Conservation (phyloP, 35 echinoderm and acorn worm genomes). For the Strongylocentrotus purpuratus region DNA sequence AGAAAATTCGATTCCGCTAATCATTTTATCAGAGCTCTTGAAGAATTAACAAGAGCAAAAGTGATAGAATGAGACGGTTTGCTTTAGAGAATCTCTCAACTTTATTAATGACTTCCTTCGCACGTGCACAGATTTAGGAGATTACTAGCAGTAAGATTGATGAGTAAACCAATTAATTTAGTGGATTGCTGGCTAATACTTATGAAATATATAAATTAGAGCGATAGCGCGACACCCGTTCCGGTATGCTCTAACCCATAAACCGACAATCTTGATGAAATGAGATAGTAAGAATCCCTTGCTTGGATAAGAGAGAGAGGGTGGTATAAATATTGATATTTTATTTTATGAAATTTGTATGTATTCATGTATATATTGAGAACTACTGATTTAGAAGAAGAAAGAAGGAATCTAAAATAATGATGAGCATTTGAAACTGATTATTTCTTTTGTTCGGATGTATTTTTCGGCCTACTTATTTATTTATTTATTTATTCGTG, state of each 20-base stretch:
- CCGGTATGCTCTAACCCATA: background rate
- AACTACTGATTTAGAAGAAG: background rate
- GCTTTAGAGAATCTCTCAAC: background rate
- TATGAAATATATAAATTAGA: background rate
- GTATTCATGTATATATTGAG: too few species aligned
- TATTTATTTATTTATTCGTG: too few species aligned
- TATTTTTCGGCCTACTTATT: too few species aligned
- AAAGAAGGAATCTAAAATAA: background rate
- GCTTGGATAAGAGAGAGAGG: background rate
- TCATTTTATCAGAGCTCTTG: background rate
- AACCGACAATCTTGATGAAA: background rate
- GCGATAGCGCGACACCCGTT: background rate
- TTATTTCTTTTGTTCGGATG: too few species aligned
- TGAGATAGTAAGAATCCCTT: background rate
- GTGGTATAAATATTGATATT: background rate
- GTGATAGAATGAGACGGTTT: slow-evolving; percentile 2
- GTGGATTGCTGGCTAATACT: background rate
- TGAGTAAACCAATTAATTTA: slow-evolving; percentile 6
- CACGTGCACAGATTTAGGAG: background rate
- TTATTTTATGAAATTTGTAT: too few species aligned
- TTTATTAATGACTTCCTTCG: background rate
- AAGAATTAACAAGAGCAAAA: background rate
- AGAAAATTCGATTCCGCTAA: background rate
- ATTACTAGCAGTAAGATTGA: background rate
- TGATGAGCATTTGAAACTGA: too few species aligned